Percentiles rank a stretch among this genome's conserved stretches.
Conservation (phyloP, 2,888 invertebrate genomes). For the Rhogogaster chlorosoma region DNA sequence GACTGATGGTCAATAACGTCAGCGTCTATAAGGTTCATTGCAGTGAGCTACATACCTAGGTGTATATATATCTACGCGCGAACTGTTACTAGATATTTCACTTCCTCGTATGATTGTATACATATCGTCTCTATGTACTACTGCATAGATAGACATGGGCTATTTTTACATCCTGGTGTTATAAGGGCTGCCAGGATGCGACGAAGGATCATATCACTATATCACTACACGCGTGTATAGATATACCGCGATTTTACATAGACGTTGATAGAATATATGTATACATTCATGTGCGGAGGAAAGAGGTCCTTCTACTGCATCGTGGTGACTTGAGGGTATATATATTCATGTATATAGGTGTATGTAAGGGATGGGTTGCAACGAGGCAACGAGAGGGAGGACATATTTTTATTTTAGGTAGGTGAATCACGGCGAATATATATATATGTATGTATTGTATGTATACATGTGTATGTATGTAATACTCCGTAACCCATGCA, state of each 20-base stretch:
- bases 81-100: neutral
- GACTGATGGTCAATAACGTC: constrained; percentile 67
- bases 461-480: neutral
- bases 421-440: constrained; percentile 65
- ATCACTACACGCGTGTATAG: too few species aligned
- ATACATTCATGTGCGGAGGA: too few species aligned
- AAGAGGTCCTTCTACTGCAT: too few species aligned
- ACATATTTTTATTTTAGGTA: constrained; percentile 65
- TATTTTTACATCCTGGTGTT: too few species aligned
- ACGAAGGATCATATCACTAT: too few species aligned
- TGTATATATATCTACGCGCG: neutral
- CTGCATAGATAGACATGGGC: too few species aligned
- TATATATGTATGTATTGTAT: neutral
- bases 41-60: neutral
- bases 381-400: constrained; percentile 26
- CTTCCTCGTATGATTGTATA: too few species aligned
- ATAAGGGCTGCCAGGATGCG: too few species aligned
- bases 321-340: too few species aligned
- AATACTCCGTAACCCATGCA: neutral
- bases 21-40: constrained; percentile 55
- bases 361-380: neutral
- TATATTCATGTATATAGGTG: neutral
- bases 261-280: too few species aligned
- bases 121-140: too few species aligned
- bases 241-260: too few species aligned